These are phyloP conservation scores for Rhimphoctona megacephalus DNA, from an alignment of 2,888 invertebrate species.

Conservation along the genomic window DNA sequence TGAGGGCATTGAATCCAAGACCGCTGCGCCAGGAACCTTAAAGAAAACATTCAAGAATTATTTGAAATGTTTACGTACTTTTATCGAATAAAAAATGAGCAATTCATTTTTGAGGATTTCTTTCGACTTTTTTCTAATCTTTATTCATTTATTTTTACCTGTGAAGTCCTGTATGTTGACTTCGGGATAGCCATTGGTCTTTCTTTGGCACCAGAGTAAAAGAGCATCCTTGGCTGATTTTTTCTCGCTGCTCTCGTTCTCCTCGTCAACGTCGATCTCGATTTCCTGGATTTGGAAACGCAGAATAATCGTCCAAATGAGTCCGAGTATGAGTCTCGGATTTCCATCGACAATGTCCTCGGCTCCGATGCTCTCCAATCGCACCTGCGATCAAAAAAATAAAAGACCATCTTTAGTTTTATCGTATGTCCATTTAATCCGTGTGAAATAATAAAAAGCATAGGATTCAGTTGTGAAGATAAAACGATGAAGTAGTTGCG, in stretches of 20 bases:
- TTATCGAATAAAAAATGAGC: neutral
- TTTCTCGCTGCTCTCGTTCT: slow-evolving; percentile 98
- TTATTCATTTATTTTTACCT: slow-evolving; percentile 78
- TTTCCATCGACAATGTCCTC: slow-evolving; percentile 99
- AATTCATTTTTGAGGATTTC: neutral
- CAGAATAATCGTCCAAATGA: slow-evolving; percentile 99
- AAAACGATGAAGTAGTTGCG: neutral
- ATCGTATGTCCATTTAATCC: neutral
- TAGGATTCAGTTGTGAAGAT: neutral
- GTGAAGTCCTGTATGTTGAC: slow-evolving; percentile 96
- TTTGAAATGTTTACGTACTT: neutral
- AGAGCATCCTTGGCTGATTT: slow-evolving; percentile 99
- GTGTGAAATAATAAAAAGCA: neutral
- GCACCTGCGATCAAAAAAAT: slow-evolving; percentile 88
- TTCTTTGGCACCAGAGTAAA: slow-evolving; percentile 99
- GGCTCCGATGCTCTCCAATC: slow-evolving; percentile 99
- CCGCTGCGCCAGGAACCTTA: slow-evolving; percentile 97
- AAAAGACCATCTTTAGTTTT: neutral
- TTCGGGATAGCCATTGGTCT: slow-evolving; percentile 97
- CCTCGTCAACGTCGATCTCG: slow-evolving; percentile 98
- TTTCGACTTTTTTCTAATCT: neutral
- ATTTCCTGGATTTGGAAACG: slow-evolving; percentile 99
- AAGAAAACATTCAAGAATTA: neutral
- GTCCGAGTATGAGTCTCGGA: slow-evolving; percentile 97
- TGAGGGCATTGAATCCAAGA: slow-evolving; percentile 98